Evolutionary conservation across 1,140 invertebrate species (phyloP).

Genomic region (Mactra quadrangularis): DNA sequence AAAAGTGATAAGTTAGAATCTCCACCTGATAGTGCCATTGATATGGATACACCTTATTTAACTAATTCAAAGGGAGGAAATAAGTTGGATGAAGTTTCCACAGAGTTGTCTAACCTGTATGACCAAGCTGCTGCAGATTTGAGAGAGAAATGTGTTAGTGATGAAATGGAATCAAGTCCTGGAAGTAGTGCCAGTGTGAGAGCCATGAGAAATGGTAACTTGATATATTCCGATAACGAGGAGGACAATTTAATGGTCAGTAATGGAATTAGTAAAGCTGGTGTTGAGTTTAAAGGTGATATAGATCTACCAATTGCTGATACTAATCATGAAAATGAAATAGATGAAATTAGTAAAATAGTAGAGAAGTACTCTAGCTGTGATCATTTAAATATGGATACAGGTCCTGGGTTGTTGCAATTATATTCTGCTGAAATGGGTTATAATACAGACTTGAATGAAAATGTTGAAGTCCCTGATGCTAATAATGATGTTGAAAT

Average conservation of each 20-base stretch:
- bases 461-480: neutral
- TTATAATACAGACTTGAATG: neutral
- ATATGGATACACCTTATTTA: slow-evolving; percentile 33
- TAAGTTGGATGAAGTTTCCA: neutral
- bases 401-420: slow-evolving; percentile 29
- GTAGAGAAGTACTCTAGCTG: slow-evolving; percentile 28
- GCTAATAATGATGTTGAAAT: neutral
- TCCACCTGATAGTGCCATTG: slow-evolving; percentile 43
- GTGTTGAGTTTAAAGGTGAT: neutral
- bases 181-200: slow-evolving; percentile 49
- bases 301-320: neutral
- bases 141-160: slow-evolving; percentile 9
- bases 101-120: slow-evolving; percentile 21
- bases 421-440: slow-evolving; percentile 22
- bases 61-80: slow-evolving; percentile 17
- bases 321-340: neutral
- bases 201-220: slow-evolving; percentile 1
- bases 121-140: neutral
- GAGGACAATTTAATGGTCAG: neutral
- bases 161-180: slow-evolving; percentile 41
- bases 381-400: slow-evolving; percentile 21
- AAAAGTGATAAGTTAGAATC: slow-evolving; percentile 21
- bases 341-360: slow-evolving; percentile 28
- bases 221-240: neutral
- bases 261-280: neutral